Conservation (phyloP, 2,113 vertebrate genomes). For the Grammomys surdaster region DNA sequence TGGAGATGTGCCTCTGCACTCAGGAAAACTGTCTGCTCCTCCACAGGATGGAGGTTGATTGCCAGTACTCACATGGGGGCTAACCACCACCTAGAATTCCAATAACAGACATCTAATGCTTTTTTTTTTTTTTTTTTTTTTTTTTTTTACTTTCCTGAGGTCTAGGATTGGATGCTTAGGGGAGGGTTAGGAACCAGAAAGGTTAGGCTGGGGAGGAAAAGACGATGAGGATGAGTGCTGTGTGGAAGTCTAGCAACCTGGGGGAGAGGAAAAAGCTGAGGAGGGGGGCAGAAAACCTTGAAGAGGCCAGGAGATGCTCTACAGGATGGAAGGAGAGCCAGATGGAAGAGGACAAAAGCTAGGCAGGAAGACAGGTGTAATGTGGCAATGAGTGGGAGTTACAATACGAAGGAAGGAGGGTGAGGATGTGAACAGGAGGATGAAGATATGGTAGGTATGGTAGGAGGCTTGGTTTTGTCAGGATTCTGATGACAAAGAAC, state of each 20-base stretch:
- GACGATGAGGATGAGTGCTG: background rate
- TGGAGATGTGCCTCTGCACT: background rate
- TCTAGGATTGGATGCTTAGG: background rate
- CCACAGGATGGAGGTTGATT: background rate
- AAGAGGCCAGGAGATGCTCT: background rate
- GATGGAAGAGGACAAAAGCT: background rate
- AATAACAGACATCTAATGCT: background rate
- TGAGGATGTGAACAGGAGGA: background rate
- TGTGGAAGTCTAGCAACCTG: rapidly evolving
- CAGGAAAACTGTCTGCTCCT: background rate
- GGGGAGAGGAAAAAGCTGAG: background rate
- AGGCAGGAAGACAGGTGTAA: background rate
- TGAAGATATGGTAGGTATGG: background rate
- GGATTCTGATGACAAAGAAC: background rate
- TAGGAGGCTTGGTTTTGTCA: background rate
- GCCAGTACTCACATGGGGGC: background rate
- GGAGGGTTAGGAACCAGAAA: background rate
- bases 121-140: background rate
- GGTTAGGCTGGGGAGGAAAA: background rate
- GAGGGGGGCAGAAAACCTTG: background rate
- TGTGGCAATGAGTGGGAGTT: background rate
- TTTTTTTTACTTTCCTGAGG: background rate
- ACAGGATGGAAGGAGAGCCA: background rate
- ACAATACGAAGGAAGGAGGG: background rate
- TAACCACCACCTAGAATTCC: background rate